Percentiles rank a stretch among this genome's conserved stretches.
These are phyloP conservation scores for Lonchura striata DNA, from an alignment of 2,113 vertebrate genomes.

Conservation along the genomic window DNA sequence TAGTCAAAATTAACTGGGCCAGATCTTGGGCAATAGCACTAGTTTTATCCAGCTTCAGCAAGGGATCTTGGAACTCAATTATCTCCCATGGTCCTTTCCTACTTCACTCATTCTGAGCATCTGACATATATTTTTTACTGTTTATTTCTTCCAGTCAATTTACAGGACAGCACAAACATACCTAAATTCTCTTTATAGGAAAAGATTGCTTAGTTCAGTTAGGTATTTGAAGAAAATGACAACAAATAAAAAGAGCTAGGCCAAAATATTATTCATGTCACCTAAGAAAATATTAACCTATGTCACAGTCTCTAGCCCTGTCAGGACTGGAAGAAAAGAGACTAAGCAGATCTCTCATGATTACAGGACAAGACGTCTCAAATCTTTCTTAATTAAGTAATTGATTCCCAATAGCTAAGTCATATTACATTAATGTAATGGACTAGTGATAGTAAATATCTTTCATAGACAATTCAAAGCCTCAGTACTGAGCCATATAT, in stretches of 20 bases:
- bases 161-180: not conserved
- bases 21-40: not conserved
- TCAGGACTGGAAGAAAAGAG: not conserved
- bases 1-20: not conserved
- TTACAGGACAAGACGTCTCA: not conserved
- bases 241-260: not conserved
- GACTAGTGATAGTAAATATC: not conserved
- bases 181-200: not conserved
- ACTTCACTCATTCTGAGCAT: not conserved
- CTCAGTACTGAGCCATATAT: not conserved
- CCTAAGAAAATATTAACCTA: not conserved
- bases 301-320: not conserved
- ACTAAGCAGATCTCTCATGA: not conserved
- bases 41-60: not conserved
- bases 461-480: not conserved
- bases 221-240: not conserved
- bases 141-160: not conserved
- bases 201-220: not conserved
- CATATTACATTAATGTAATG: not conserved
- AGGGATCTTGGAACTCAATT: not conserved
- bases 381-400: not conserved
- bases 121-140: not conserved
- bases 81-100: not conserved
- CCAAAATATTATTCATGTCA: not conserved
- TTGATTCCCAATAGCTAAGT: not conserved